Conservation (phyloP, 2,888 invertebrate species). For the Acanthopleura granulata region DNA sequence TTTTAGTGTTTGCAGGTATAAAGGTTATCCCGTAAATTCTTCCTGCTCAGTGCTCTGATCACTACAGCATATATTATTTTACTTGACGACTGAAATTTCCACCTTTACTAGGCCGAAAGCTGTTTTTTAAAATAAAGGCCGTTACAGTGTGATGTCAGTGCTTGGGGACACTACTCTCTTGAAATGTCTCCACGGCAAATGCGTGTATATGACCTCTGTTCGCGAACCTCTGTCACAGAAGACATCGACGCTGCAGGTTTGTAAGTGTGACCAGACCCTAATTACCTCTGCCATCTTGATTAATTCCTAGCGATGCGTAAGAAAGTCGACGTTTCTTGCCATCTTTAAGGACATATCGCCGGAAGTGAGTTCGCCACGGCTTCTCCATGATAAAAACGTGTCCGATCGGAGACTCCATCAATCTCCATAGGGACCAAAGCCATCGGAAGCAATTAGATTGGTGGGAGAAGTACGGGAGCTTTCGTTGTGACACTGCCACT, state of each 20-base stretch:
- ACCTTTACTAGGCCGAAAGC: no score
- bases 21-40: no score
- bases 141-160: no score
- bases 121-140: no score
- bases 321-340: constrained; percentile 8
- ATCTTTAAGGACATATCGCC: background rate
- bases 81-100: background rate
- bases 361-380: background rate
- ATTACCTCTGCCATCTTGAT: background rate
- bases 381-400: constrained; percentile 4
- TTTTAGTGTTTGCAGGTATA: no score
- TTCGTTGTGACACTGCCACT: background rate
- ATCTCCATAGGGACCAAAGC: constrained; percentile 9
- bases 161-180: no score
- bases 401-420: background rate
- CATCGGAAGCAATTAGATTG: constrained; percentile 18
- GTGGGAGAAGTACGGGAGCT: background rate
- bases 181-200: no score
- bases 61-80: background rate
- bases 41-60: background rate
- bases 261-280: background rate
- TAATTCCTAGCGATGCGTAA: constrained; percentile 8
- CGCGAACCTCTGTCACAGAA: no score
- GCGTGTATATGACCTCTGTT: no score
- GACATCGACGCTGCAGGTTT: background rate